A percentile compares a stretch with the other conserved stretches of the same genome.
phyloP scores from a whole-genome alignment of 1,140 invertebrate genomes.

The Parasteatoda tepidariorum region DNA sequence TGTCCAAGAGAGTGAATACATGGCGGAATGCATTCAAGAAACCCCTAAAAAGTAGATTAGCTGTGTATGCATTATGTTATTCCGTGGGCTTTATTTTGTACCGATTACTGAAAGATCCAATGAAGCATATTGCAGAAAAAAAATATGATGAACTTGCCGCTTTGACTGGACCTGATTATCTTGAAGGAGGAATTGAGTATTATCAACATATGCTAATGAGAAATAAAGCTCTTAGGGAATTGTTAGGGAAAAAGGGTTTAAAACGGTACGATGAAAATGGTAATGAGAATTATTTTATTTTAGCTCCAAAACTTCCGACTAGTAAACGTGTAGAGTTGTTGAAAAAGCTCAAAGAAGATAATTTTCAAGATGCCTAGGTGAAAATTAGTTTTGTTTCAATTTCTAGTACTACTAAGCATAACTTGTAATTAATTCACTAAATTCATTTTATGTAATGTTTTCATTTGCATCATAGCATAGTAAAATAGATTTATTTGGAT shows the following conservation, averaged over 20 bases:
- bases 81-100: slow-evolving; percentile 1
- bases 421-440: no score
- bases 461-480: no score
- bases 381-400: no score
- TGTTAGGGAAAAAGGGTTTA: slow-evolving; percentile 74
- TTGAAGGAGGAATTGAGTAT: slow-evolving; percentile 79
- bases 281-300: slow-evolving; percentile 76
- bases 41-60: background rate
- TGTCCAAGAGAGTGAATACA: slow-evolving; percentile 5
- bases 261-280: slow-evolving; percentile 75
- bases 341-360: background rate
- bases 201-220: slow-evolving; percentile 79
- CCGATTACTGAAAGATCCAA: slow-evolving; percentile 15
- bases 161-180: slow-evolving; percentile 73
- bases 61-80: background rate
- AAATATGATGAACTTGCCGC: slow-evolving; percentile 74
- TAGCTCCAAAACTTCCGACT: slow-evolving; percentile 75
- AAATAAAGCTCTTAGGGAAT: slow-evolving; percentile 77
- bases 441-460: no score
- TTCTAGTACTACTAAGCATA: no score
- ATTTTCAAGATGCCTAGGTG: no score
- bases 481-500: no score
- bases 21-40: background rate
- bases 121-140: slow-evolving; percentile 66
- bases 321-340: slow-evolving; percentile 76